Base-by-base conservation (phyloP, 92 coral and sea anemone genomes). In the Porites evermanni region DNA sequence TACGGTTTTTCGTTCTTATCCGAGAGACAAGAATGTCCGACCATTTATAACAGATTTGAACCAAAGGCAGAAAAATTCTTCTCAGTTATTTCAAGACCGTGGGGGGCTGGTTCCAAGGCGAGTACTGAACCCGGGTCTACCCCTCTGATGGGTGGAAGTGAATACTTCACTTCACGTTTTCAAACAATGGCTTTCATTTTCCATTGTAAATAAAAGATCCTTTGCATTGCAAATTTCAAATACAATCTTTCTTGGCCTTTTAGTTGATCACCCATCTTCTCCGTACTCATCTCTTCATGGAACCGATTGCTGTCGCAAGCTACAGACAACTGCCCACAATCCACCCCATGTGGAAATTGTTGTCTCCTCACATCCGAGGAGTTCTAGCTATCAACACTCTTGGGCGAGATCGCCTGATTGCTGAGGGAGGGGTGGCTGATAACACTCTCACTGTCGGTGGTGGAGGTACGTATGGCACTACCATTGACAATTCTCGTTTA, bases 241-340 rank as follows among this genome's bases (percentile, higher is more conserved):
- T 16, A 10, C 1, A 54, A 54, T 51, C 16, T 12, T 11, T 6
- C n/a, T 23, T 61, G 18, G 56, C 32, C 32, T 14, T 64, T 60
- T 32, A 87, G 88, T 72, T 80, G 91, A n/a, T 87, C 68, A 87
- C 88, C 59, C 91, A 87, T 80, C 88, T 87, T 65, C 65, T 80
- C 24, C 88, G 91, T 2, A 54, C 69, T 63, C 91, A 87, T 67
- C 82, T 87, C 21, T 61, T 87, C 73, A 80, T 87, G 88, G 91
- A 87, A 65, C 88, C 91, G 75, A 20, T 81, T 20, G 87, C 88
- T 50, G 91, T 87, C 16, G 88, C 91, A 12, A 72, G 74, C 73
- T 80, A 74, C 59, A 86, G 91, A 26, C 91, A 87, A 52, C 63
- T 87, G 32, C 88, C 91, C 29, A 67, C 80, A 23, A 63, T 72